A percentile compares a stretch with the other conserved stretches of the same genome.
Conservation (phyloP, 1,140 invertebrate species). For the Caerostris darwini region DNA sequence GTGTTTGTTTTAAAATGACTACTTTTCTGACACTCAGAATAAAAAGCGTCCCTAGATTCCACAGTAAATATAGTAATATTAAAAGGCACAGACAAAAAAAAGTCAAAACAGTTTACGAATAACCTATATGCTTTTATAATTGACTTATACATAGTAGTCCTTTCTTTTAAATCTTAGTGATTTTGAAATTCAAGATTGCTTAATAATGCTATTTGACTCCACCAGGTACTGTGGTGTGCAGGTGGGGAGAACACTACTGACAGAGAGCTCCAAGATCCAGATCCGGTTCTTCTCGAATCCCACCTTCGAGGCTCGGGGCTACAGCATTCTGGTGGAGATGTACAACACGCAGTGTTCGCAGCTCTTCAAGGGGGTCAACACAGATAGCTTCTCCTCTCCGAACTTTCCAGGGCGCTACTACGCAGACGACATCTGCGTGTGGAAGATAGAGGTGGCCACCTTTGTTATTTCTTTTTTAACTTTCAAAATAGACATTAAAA, state of each 20-base stretch:
- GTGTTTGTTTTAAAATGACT: no score
- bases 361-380: constrained; percentile 80
- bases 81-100: no score
- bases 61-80: no score
- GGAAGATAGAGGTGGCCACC: constrained; percentile 62
- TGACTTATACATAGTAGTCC: no score
- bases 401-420: constrained; percentile 84
- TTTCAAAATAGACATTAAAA: neutral
- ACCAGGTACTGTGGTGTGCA: constrained; percentile 59
- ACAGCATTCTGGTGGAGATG: constrained; percentile 55
- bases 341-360: constrained; percentile 57
- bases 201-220: no score
- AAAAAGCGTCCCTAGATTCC: no score
- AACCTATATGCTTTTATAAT: no score
- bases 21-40: no score
- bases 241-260: constrained; percentile 22
- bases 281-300: constrained; percentile 50
- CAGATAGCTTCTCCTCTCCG: constrained; percentile 85
- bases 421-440: constrained; percentile 63
- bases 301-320: neutral
- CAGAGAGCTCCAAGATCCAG: constrained; percentile 28
- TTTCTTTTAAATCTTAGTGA: no score
- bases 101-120: no score
- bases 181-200: no score
- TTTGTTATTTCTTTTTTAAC: neutral